A percentile compares a stretch with the other conserved stretches of the same genome.
Conservation (phyloP, 2,113 vertebrate genomes). For the Eulemur rufifrons region DNA sequence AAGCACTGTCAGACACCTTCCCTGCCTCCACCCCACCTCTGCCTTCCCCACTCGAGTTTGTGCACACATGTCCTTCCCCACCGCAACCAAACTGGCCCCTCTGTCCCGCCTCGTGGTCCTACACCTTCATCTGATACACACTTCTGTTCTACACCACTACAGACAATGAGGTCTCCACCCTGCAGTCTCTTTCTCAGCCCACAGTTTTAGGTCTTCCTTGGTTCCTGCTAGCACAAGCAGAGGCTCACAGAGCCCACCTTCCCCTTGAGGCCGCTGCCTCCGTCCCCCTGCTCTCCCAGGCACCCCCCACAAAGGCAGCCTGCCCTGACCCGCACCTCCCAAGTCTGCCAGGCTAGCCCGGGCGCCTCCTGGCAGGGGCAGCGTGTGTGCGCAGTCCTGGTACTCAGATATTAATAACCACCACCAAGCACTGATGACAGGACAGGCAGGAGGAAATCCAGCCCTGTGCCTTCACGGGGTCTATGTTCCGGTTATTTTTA, state of each 20-base stretch:
- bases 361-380: not conserved
- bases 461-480: not conserved
- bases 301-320: not conserved
- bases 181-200: not conserved
- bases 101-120: not conserved
- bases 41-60: not conserved
- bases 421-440: not conserved
- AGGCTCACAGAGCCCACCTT: not conserved
- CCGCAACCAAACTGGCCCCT: not conserved
- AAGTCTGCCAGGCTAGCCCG: not conserved
- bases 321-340: not conserved
- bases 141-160: not conserved
- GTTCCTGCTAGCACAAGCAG: not conserved
- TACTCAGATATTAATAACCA: not conserved
- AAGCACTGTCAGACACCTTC: not conserved
- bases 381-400: not conserved
- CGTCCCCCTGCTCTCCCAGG: not conserved
- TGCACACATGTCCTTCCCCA: not conserved
- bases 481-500: constrained; percentile 57
- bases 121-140: not conserved
- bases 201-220: not conserved
- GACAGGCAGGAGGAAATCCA: not conserved
- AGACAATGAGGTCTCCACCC: not conserved
- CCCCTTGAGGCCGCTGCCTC: not conserved
- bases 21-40: not conserved